phyloP scores from a whole-genome alignment of 2,888 invertebrate species.

The Stenotaenia linearis region DNA sequence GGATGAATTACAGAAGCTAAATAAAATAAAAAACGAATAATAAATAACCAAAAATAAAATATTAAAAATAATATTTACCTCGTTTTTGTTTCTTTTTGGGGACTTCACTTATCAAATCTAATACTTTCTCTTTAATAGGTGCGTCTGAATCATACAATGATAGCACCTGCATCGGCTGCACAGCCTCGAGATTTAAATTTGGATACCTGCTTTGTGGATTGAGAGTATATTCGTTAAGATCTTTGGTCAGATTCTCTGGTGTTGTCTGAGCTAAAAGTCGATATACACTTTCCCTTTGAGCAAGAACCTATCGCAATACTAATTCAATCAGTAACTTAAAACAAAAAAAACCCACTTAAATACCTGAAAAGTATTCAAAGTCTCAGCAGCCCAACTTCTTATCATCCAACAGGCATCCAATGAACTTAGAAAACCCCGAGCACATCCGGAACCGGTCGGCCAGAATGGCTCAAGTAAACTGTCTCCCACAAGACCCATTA shows the following conservation, averaged over 20 bases:
- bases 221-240: constrained; percentile 66
- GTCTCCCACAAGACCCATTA: constrained; percentile 91
- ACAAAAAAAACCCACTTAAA: no score
- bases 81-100: constrained; percentile 62
- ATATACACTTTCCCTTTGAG: constrained; percentile 92
- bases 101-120: constrained; percentile 51
- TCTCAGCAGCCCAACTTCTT: constrained; percentile 67
- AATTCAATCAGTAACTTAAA: constrained; percentile 73
- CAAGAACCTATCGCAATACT: constrained; percentile 59
- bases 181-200: constrained; percentile 68
- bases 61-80: constrained; percentile 47
- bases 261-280: constrained; percentile 87
- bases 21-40: background rate
- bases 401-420: constrained; percentile 96
- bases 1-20: constrained; percentile 65
- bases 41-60: background rate
- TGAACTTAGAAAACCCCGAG: constrained; percentile 90
- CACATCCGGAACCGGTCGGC: constrained; percentile 98
- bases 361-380: constrained; percentile 65
- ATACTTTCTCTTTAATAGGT: constrained; percentile 39
- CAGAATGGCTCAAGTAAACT: constrained; percentile 96
- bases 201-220: constrained; percentile 83
- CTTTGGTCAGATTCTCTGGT: constrained; percentile 88
- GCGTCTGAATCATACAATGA: constrained; percentile 65
- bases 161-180: constrained; percentile 64